Base-by-base conservation (phyloP, 2,797 vertebrate species). In the Limnodromus scolopaceus region DNA sequence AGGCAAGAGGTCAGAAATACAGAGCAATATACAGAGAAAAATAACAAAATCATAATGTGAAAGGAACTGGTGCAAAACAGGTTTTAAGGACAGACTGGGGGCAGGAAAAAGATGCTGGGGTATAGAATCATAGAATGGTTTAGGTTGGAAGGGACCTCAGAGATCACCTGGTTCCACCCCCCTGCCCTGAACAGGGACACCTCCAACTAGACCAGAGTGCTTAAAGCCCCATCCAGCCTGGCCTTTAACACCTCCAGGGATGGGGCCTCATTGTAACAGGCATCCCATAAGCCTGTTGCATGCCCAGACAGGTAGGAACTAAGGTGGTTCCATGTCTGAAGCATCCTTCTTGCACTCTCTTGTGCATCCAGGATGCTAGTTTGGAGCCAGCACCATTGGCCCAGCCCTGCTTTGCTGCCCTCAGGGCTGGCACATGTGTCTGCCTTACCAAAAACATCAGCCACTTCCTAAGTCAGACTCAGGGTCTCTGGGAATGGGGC, bases 351-450 rank as follows among this genome's bases (percentile, higher is more conserved):
- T 36, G 22, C 5, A 16, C 20, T 72, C 28, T 34, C 10, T 17
- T 41, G 4, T n/a, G 19, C 2, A 14, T 4, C 46, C 54, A 61
- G 32, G 54, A 28, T 24, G 32, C 22, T 1, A 1, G 4, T 69
- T 45, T n/a, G 36, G 28, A 75, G 12, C 19, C 43, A 43, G n/a
- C 18, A 24, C 10, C 12, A 0, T 13, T 48, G 14, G 27, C 28
- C 15, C 9, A 9, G n/a, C 27, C 23, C 36, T 55, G 46, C 6
- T 61, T 68, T 85, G 22, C 10, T 80, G 41, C 23, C 15, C 13
- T 70, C 15, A 16, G 38, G 55, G 13, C 19, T 51, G n/a, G 24
- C 20, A 16, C n/a, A 15, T 6, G 11, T 24, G 18, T 70, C 17
- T 51, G 6, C 6, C 9, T 45, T 49, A 13, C 11, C 11, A 30